These are phyloP conservation scores for Rachycentron canadum DNA, from an alignment of 2,797 vertebrate genomes.

Conservation along the genomic window DNA sequence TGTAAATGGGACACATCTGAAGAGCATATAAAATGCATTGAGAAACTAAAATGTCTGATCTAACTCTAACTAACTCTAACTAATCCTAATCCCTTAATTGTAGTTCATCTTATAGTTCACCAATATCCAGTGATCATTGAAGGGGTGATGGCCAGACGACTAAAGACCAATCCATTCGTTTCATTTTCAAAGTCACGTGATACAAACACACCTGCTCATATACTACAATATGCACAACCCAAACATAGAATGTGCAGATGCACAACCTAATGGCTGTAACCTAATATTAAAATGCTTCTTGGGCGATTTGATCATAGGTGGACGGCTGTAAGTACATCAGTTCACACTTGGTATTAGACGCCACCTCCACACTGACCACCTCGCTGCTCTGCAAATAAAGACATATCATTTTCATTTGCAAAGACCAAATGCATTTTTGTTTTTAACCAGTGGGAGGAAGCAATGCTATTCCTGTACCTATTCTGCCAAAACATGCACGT, in stretches of 20 bases:
- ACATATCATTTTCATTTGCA: too few relatives aligned
- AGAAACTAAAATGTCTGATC: conserved; percentile 38
- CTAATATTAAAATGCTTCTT: not conserved
- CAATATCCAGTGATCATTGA: conserved; percentile 63
- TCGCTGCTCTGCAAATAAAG: too few relatives aligned
- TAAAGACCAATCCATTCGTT: conserved; percentile 61
- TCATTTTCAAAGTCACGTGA: conserved; percentile 49
- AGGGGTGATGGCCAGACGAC: conserved; percentile 43
- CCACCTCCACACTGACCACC: not conserved
- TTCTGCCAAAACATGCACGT: not conserved
- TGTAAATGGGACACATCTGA: conserved; percentile 45
- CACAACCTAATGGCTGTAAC: not conserved
- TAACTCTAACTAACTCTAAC: too few relatives aligned
- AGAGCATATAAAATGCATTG: conserved; percentile 31
- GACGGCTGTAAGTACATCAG: not conserved
- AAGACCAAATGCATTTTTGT: too few relatives aligned
- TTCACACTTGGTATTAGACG: not conserved
- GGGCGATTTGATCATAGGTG: too few relatives aligned
- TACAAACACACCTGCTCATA: conserved; percentile 48
- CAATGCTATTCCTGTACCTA: not conserved
- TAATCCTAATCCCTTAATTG: conserved; percentile 45
- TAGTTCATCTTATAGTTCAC: conserved; percentile 34
- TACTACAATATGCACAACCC: conserved; percentile 31
- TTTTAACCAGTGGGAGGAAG: not conserved
- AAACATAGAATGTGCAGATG: not conserved